phyloP scores from a whole-genome alignment of 1,140 invertebrate genomes.

The Colletes latitarsis region DNA sequence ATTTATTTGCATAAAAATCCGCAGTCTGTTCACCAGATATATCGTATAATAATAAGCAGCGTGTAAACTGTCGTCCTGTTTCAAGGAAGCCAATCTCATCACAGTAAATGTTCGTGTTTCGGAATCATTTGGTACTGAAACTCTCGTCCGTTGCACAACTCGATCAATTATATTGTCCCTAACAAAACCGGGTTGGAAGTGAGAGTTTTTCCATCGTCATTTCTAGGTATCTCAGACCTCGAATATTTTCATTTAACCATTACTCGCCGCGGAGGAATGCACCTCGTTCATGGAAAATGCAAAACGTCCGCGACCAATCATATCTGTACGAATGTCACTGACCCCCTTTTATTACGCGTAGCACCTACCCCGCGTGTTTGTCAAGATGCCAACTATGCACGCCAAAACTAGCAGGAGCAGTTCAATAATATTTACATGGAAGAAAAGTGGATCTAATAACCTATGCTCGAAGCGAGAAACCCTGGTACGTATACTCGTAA shows the following conservation, averaged over 20 bases:
- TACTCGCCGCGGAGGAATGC: conserved; percentile 9
- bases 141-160: conserved; percentile 27
- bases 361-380: neutral
- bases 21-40: too few species aligned
- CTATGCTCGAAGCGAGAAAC: neutral
- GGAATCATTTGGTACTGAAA: conserved; percentile 3
- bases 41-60: too few species aligned
- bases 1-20: too few species aligned
- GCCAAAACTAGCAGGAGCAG: neutral
- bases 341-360: conserved; percentile 14
- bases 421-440: conserved; percentile 6
- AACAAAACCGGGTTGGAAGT: conserved; percentile 31
- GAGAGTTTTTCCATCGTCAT: conserved; percentile 32
- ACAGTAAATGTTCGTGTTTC: conserved; percentile 10
- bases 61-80: neutral
- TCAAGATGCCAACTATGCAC: conserved; percentile 23
- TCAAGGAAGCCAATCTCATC: conserved; percentile 1
- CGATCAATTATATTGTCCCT: conserved; percentile 39
- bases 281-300: neutral
- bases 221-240: conserved; percentile 9
- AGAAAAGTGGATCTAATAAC: neutral
- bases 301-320: conserved; percentile 26
- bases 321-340: conserved; percentile 18
- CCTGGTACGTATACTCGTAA: neutral
- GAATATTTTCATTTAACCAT: conserved; percentile 24